Percentiles rank a stretch among this genome's conserved stretches.
Conservation (phyloP, 2,888 invertebrate species). For the Acanthococcus lagerstroemiae region DNA sequence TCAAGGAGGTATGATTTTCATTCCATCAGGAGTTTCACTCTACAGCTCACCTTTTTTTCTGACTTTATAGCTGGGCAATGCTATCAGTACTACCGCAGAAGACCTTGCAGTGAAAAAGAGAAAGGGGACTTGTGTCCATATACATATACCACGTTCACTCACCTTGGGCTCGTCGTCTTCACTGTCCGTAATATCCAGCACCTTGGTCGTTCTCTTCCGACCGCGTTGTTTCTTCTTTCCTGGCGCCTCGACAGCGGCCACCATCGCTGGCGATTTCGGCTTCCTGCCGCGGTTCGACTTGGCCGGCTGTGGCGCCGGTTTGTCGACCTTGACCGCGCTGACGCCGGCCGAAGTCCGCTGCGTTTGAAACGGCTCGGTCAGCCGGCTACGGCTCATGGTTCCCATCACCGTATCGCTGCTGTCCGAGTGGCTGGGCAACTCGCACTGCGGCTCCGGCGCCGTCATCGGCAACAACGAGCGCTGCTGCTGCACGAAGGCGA, state of each 20-base stretch:
- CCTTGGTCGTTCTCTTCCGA: slow-evolving; percentile 23
- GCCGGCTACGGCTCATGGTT: slow-evolving; percentile 37
- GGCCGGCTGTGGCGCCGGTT: slow-evolving; percentile 10
- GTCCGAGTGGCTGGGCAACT: slow-evolving; percentile 29
- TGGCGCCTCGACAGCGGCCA: slow-evolving; percentile 21
- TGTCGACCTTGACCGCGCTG: neutral
- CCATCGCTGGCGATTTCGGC: slow-evolving; percentile 23
- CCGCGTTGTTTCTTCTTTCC: slow-evolving; percentile 27
- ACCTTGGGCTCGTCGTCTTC: slow-evolving; percentile 25
- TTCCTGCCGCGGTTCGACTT: slow-evolving; percentile 30
- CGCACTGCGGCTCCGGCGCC: slow-evolving; percentile 17
- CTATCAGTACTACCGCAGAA: too few species aligned
- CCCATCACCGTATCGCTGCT: slow-evolving; percentile 34
- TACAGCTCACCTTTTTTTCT: too few species aligned
- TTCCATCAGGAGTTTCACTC: too few species aligned
- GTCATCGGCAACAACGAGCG: neutral
- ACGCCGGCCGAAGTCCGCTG: neutral
- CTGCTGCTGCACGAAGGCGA: slow-evolving; percentile 1
- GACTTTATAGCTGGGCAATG: too few species aligned
- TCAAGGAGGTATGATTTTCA: too few species aligned
- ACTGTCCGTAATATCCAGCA: slow-evolving; percentile 14
- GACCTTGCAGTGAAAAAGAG: too few species aligned
- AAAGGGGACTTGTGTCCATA: too few species aligned
- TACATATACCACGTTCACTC: too few species aligned
- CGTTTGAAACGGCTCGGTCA: slow-evolving; percentile 37